Conservation (phyloP, 1,140 invertebrate species). For the Drosophila orosa region DNA sequence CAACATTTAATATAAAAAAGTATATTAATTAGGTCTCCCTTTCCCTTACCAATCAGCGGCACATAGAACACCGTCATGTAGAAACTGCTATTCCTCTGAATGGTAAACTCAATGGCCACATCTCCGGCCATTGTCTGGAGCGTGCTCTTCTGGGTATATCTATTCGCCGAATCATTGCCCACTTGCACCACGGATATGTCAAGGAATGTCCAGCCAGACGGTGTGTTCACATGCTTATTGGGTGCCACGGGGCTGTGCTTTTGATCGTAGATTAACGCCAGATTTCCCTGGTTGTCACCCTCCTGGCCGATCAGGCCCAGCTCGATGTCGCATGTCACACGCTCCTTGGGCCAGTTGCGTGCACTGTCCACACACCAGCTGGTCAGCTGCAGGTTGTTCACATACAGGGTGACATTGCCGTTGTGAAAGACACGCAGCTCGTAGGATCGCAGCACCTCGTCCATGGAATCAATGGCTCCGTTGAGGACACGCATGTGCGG, state of each 20-base stretch:
- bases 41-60: constrained; percentile 59
- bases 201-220: constrained; percentile 69
- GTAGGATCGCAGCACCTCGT: constrained; percentile 14
- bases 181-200: constrained; percentile 54
- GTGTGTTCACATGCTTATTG: constrained; percentile 66
- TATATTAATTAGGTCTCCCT: neutral
- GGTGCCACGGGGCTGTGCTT: constrained; percentile 33
- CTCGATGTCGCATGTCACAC: constrained; percentile 61
- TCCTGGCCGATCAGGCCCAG: constrained; percentile 54
- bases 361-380: constrained; percentile 72
- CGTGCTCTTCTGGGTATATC: constrained; percentile 48
- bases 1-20: neutral
- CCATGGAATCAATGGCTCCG: constrained; percentile 50
- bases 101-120: constrained; percentile 61
- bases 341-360: constrained; percentile 76
- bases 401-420: constrained; percentile 60
- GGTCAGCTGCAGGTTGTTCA: constrained; percentile 52
- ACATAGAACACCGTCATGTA: constrained; percentile 65
- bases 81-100: constrained; percentile 64
- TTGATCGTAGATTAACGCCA: constrained; percentile 56
- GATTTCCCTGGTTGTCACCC: constrained; percentile 10
- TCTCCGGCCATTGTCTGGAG: constrained; percentile 65
- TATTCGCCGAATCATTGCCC: constrained; percentile 26
- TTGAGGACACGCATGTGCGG: constrained; percentile 66
- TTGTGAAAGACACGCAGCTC: constrained; percentile 60